Percentiles rank a stretch among this genome's conserved stretches.
Conservation (phyloP, 2,888 invertebrate genomes). For the Plagodis pulveraria region DNA sequence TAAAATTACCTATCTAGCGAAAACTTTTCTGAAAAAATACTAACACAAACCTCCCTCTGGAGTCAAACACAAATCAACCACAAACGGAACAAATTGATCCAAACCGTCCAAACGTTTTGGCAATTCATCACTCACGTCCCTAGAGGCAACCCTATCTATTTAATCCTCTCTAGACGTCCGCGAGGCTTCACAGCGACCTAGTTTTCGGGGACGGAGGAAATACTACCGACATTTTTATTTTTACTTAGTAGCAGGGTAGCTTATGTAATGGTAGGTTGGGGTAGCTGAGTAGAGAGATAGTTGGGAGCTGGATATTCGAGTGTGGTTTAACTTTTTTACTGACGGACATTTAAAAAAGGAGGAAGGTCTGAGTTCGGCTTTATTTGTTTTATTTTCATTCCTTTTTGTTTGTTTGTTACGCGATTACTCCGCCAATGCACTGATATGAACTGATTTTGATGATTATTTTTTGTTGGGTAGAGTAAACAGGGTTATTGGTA, state of each 20-base stretch:
- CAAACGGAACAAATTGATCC: constrained; percentile 12
- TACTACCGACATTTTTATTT: constrained; percentile 43
- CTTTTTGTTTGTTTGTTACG: neutral
- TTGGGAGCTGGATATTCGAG: constrained; percentile 1
- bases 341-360: too few species aligned
- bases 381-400: too few species aligned
- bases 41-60: too few species aligned
- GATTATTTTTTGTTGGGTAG: too few species aligned
- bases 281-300: constrained; percentile 2
- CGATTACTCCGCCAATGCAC: neutral
- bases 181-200: constrained; percentile 27
- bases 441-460: too few species aligned
- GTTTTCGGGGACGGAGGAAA: constrained; percentile 39
- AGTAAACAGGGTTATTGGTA: too few species aligned
- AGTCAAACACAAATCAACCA: too few species aligned
- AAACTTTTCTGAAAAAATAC: too few species aligned
- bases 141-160: constrained; percentile 37
- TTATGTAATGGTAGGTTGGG: neutral
- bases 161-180: constrained; percentile 37
- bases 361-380: too few species aligned
- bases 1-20: too few species aligned
- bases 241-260: constrained; percentile 34
- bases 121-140: constrained; percentile 34
- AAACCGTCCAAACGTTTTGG: constrained; percentile 20
- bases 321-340: too few species aligned